These are phyloP conservation scores for Sorex araneus DNA, from an alignment of 2,113 vertebrate genomes.

Conservation along the genomic window DNA sequence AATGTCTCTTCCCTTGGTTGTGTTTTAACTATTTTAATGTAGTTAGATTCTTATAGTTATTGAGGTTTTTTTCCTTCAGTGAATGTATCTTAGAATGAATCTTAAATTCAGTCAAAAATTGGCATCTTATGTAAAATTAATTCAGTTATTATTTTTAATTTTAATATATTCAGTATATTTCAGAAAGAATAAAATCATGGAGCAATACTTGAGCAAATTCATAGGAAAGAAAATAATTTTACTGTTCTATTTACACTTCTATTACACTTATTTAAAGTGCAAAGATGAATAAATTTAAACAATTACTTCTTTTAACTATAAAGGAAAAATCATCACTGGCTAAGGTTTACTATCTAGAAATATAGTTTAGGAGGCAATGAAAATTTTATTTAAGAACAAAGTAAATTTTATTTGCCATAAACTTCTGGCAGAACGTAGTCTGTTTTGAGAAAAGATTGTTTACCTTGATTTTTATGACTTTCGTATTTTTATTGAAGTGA, in stretches of 20 bases:
- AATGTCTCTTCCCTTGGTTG: conserved; percentile 47
- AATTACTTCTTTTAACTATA: not conserved
- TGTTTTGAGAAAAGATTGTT: conserved; percentile 56
- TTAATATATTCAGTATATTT: conserved; percentile 24
- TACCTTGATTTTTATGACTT: conserved; percentile 79
- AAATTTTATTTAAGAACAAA: conserved; percentile 58
- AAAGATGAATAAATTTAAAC: conserved; percentile 25
- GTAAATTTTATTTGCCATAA: conserved; percentile 63
- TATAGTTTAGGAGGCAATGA: conserved; percentile 25
- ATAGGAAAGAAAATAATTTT: conserved; percentile 66
- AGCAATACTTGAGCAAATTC: conserved; percentile 53
- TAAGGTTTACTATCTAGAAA: conserved; percentile 61
- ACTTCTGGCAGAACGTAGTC: conserved; percentile 61
- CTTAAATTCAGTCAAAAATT: conserved; percentile 70
- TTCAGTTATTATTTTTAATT: conserved; percentile 67
- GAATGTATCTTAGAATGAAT: not conserved
- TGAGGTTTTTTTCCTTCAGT: conserved; percentile 48
- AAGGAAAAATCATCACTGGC: not conserved
- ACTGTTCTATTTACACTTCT: conserved; percentile 40
- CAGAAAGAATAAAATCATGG: conserved; percentile 27
- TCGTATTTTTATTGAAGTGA: conserved; percentile 76
- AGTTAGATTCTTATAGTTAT: conserved; percentile 32
- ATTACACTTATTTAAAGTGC: not conserved
- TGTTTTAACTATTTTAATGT: conserved; percentile 35
- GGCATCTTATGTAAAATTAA: conserved; percentile 57